Base-by-base conservation (phyloP, 2,113 vertebrate species). In the Pelobates fuscus region DNA sequence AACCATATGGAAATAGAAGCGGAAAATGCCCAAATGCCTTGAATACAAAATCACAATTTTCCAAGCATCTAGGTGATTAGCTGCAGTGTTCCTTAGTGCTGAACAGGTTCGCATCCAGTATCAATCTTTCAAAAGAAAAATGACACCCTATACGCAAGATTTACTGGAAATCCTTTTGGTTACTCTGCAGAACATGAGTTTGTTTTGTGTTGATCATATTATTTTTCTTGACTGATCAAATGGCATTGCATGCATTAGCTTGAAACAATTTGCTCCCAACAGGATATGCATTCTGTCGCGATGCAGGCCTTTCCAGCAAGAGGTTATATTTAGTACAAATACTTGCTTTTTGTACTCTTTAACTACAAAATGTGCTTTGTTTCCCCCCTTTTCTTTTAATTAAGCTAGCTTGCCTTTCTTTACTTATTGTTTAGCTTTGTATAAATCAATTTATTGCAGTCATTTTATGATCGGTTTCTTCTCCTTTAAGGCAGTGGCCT, bases 301-400 rank as follows among this genome's bases (percentile, higher is more conserved):
- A 30, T 58, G 43, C 70, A 62, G 30, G 60, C 58, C 41, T 49
- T 66, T 43, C 58, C 44, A 55, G 58, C 70, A 52, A 2, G 41
- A 52, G 17, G 44, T 49, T 49, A 49, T 17, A 49, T 5, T 49
- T 49, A 37, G 5, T 37, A 10, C 44, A 17, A 60, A 59, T 14
- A 2, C 4, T 55, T 68, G 14, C 18, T 23, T 71, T 70, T 61
- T 71, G 41, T 60, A 20, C n/a, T 30, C 54, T 70, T 58, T 54
- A 49, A 46, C 14, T 17, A 43, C 23, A n/a, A n/a, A n/a, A 29
- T 18, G 57, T 70, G 5, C 58, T 60, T 60, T 8, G 18, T 57
- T 57, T 23, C 20, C 20, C 49, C 20, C 1, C 10, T 62, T 15
- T 20, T 62, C 1, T 62, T 23, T 55, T 55, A 30, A 30, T 10